Percentiles rank a stretch among this genome's conserved stretches.
phyloP scores from a whole-genome alignment of 2,888 invertebrate genomes.

The Meta bourneti region DNA sequence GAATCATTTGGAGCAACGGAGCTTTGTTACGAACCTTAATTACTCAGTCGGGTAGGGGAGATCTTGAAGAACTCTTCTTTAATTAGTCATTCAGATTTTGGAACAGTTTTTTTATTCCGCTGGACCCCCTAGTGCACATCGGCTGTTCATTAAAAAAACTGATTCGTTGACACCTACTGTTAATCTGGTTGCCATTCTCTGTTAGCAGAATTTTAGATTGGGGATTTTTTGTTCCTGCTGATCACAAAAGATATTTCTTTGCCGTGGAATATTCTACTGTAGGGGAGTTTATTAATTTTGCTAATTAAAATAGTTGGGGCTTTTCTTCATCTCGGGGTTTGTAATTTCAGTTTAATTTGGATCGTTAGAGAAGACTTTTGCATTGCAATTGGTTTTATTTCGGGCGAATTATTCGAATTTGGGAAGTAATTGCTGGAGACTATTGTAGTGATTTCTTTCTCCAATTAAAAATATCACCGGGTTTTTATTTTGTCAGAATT shows the following conservation, averaged over 20 bases:
- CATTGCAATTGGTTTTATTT: neutral
- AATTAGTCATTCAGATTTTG: constrained; percentile 57
- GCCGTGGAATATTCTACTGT: neutral
- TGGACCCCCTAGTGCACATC: neutral
- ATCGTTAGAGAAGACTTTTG: neutral
- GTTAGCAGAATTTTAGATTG: constrained; percentile 6
- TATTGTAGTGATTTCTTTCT: neutral
- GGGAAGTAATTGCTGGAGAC: neutral
- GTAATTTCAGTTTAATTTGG: neutral
- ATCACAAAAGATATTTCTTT: constrained; percentile 2
- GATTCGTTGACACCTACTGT: constrained; percentile 36
- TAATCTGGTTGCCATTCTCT: constrained; percentile 2
- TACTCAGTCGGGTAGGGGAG: constrained; percentile 14
- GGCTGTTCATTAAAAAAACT: constrained; percentile 13
- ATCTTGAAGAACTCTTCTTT: constrained; percentile 39
- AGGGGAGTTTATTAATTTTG: neutral
- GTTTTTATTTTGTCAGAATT: neutral
- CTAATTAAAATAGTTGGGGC: neutral
- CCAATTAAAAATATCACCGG: neutral
- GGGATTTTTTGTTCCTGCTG: neutral
- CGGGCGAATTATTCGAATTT: neutral
- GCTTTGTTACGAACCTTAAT: constrained; percentile 51
- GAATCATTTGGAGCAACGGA: neutral
- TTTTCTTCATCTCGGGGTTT: neutral
- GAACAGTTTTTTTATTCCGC: constrained; percentile 18